Percentiles rank a stretch among this genome's conserved stretches.
Conservation (phyloP, 2,888 invertebrate genomes). For the Entomobrya multifasciata region DNA sequence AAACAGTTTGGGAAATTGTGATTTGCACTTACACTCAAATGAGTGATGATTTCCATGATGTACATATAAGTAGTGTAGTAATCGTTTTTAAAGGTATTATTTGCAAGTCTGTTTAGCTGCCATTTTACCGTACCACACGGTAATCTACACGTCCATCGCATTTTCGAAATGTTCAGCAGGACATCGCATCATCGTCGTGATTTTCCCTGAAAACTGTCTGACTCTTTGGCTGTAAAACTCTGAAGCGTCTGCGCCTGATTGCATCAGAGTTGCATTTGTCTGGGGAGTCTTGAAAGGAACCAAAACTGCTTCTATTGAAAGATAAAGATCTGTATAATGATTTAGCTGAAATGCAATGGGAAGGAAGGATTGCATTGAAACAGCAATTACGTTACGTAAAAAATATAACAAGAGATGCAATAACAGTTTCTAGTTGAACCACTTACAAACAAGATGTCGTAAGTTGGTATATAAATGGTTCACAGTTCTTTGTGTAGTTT, state of each 20-base stretch:
- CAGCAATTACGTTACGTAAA: conserved; percentile 22
- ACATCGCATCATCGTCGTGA: not conserved
- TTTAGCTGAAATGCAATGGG: not conserved
- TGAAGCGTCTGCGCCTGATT: conserved; percentile 14
- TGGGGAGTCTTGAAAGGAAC: not conserved
- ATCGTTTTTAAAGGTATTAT: conserved; percentile 56
- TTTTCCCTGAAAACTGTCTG: conserved; percentile 9
- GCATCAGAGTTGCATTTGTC: not conserved
- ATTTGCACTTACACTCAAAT: conserved; percentile 51
- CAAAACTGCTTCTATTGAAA: conserved; percentile 31
- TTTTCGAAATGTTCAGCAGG: not conserved
- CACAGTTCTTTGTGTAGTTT: not conserved
- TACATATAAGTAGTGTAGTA: conserved; percentile 6
- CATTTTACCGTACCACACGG: not conserved
- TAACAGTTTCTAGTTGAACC: not conserved
- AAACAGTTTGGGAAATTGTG: conserved; percentile 25
- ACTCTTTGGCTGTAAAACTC: not conserved
- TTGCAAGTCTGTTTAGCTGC: conserved; percentile 39
- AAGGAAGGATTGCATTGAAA: not conserved
- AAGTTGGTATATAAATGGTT: conserved; percentile 19
- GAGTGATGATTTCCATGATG: conserved; percentile 59
- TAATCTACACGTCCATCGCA: conserved; percentile 6
- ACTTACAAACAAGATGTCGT: conserved; percentile 24
- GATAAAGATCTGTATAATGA: conserved; percentile 34
- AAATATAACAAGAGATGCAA: conserved; percentile 22